These are phyloP conservation scores for Grantiella picta DNA, from an alignment of 2,113 vertebrate genomes.

Conservation along the genomic window DNA sequence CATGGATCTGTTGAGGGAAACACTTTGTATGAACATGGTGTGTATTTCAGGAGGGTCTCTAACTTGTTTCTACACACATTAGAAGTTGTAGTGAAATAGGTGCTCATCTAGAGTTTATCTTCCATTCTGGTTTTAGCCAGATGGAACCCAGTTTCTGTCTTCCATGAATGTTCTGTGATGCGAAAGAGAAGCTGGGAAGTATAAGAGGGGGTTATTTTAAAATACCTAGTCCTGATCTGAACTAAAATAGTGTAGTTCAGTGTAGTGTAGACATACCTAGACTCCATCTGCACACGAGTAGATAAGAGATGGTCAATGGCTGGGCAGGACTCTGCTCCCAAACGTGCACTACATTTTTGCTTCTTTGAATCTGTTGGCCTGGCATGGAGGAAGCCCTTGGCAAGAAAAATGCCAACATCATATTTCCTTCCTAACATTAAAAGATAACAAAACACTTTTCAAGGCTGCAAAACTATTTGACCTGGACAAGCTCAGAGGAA, in stretches of 20 bases:
- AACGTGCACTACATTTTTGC: neutral
- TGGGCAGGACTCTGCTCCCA: neutral
- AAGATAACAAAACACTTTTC: neutral
- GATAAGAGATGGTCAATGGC: neutral
- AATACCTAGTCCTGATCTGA: neutral
- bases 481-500: neutral
- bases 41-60: neutral
- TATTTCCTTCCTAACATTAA: neutral
- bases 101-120: neutral
- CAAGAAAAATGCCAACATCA: neutral
- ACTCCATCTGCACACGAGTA: neutral
- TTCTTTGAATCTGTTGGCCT: neutral
- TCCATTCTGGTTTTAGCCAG: neutral
- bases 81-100: neutral
- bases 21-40: neutral
- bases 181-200: neutral
- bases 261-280: neutral
- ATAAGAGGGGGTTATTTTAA: neutral
- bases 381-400: neutral
- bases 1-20: neutral
- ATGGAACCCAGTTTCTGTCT: neutral
- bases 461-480: neutral
- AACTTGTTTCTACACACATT: neutral
- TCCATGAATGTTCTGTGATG: neutral
- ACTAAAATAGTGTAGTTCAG: neutral